phyloP scores from a whole-genome alignment of 2,797 vertebrate species.

The Coracias cyanogaster region DNA sequence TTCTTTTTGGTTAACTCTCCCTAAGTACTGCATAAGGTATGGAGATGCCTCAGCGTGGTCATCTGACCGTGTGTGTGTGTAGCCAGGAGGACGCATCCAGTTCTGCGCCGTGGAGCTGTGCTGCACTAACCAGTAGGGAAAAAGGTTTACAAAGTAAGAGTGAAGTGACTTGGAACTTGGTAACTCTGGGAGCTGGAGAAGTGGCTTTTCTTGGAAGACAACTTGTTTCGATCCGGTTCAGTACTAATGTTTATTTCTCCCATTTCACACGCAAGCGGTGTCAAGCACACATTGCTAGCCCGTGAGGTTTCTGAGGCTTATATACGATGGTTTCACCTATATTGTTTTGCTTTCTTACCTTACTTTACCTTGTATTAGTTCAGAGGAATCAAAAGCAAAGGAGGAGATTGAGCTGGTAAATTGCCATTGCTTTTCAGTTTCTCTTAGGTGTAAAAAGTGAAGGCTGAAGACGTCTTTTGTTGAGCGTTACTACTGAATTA shows the following conservation, averaged over 20 bases:
- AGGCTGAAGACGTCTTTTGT: background rate
- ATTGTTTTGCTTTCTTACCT: background rate
- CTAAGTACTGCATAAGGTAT: rapidly evolving
- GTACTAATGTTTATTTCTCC: background rate
- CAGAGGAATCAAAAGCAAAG: background rate
- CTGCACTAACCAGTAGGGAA: background rate
- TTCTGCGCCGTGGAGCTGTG: background rate
- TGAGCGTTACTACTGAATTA: background rate
- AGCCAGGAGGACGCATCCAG: background rate
- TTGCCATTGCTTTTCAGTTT: background rate
- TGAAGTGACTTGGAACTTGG: background rate
- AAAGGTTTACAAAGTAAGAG: background rate
- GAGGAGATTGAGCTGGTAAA: background rate
- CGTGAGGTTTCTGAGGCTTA: background rate
- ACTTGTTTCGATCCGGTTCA: background rate
- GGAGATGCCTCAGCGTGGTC: background rate
- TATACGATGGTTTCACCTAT: background rate
- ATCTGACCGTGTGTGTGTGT: rapidly evolving
- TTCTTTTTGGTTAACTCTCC: background rate
- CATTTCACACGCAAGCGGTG: background rate
- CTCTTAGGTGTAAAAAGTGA: background rate
- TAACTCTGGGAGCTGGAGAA: background rate
- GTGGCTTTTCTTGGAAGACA: background rate
- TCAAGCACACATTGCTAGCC: background rate
- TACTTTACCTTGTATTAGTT: background rate